phyloP scores from a whole-genome alignment of 2,797 vertebrate species.

The Columba guinea region DNA sequence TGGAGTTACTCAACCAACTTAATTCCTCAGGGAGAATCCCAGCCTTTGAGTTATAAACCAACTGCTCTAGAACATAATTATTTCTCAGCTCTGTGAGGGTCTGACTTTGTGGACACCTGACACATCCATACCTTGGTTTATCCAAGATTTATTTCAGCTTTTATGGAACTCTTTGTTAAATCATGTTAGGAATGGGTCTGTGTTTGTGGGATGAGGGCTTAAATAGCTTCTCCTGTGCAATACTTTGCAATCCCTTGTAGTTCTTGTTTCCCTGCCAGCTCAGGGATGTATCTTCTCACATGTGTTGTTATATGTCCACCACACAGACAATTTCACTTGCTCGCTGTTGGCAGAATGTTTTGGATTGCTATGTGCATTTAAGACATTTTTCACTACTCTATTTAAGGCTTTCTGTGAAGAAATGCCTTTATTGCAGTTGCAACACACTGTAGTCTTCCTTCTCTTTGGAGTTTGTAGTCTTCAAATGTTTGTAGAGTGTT shows the following conservation, averaged over 20 bases:
- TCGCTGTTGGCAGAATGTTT: not conserved
- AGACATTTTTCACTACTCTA: not conserved
- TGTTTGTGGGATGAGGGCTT: not conserved
- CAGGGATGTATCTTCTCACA: not conserved
- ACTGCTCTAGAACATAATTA: too few relatives aligned
- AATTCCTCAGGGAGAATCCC: not conserved
- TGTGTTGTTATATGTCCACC: rapidly evolving
- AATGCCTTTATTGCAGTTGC: not conserved
- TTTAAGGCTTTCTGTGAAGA: not conserved
- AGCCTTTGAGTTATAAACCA: not conserved
- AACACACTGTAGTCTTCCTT: not conserved
- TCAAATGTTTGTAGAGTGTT: not conserved
- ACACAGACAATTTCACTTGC: not conserved
- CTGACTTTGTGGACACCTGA: not conserved
- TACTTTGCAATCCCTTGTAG: not conserved
- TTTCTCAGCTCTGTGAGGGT: not conserved
- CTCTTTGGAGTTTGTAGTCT: not conserved
- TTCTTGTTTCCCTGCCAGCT: not conserved
- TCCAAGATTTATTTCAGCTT: not conserved
- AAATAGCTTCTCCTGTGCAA: not conserved
- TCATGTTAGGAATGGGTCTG: not conserved
- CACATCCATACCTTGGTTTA: not conserved
- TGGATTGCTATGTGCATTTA: not conserved
- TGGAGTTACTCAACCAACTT: not conserved
- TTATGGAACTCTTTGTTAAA: not conserved